A percentile compares a stretch with the other conserved stretches of the same genome.
phyloP scores from a whole-genome alignment of 2,113 vertebrate genomes.

The Chauna torquata region DNA sequence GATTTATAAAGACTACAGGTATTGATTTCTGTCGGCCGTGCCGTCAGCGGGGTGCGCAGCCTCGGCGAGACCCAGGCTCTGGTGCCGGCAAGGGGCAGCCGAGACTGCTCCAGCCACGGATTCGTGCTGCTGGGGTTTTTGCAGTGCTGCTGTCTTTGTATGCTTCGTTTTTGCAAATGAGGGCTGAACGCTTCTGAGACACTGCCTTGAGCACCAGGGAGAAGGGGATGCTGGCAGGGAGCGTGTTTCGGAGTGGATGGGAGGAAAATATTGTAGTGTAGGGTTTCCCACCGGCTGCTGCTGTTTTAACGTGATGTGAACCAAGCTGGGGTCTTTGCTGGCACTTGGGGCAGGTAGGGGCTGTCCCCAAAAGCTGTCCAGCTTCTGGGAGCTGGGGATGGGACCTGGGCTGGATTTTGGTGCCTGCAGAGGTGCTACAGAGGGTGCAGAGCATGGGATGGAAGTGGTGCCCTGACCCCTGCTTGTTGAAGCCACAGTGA shows the following conservation, averaged over 20 bases:
- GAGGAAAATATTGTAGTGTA: not conserved
- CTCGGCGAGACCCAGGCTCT: fast-evolving
- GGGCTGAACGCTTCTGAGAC: not conserved
- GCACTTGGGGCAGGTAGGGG: not conserved
- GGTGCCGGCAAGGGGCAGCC: not conserved
- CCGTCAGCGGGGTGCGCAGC: fast-evolving
- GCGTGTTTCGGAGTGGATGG: fast-evolving
- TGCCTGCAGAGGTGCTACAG: not conserved
- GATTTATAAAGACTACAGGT: not conserved
- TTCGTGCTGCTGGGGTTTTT: not conserved
- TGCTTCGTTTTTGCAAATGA: not conserved
- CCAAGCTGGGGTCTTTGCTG: not conserved
- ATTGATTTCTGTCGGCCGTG: not conserved
- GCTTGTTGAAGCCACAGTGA: no score
- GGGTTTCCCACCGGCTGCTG: not conserved
- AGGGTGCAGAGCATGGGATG: not conserved
- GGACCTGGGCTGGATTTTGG: not conserved
- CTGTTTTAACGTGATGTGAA: fast-evolving
- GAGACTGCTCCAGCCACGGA: fast-evolving
- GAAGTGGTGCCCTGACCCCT: not conserved
- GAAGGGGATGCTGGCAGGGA: not conserved
- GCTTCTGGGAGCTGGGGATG: not conserved
- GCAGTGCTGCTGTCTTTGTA: not conserved
- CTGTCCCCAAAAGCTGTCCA: not conserved
- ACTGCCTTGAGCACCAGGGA: not conserved